Percentiles rank a stretch among this genome's conserved stretches.
phyloP scores from a whole-genome alignment of 1,140 invertebrate species.

The Drosophila pallidifrons region DNA sequence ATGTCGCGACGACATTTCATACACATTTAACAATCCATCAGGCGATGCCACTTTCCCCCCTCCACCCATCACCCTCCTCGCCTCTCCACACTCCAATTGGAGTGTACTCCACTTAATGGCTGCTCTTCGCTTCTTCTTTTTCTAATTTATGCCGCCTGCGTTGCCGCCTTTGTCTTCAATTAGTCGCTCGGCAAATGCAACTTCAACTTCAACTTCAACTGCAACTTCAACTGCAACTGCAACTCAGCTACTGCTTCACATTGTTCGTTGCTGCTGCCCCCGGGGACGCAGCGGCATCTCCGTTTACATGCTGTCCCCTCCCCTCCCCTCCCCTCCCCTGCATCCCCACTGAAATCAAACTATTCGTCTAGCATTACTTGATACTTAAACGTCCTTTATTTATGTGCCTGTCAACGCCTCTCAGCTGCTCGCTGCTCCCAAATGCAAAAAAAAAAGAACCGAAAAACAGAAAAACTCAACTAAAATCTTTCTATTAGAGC shows the following conservation, averaged over 20 bases:
- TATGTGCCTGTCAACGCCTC: slow-evolving; percentile 63
- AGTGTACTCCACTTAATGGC: slow-evolving; percentile 52
- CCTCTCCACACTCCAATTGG: not conserved
- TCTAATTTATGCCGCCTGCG: slow-evolving; percentile 57
- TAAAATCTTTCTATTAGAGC: slow-evolving; percentile 11
- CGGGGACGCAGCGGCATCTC: slow-evolving; percentile 35
- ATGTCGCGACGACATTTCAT: slow-evolving; percentile 57
- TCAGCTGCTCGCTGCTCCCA: slow-evolving; percentile 50
- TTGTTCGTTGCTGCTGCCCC: slow-evolving; percentile 21
- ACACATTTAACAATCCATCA: slow-evolving; percentile 67
- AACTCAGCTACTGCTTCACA: not conserved
- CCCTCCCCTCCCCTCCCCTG: too few relatives aligned
- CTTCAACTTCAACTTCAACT: too few relatives aligned
- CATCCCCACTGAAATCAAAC: slow-evolving; percentile 38
- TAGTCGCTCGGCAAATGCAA: slow-evolving; percentile 46
- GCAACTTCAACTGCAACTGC: slow-evolving; percentile 7
- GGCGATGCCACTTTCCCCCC: not conserved
- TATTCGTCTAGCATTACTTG: slow-evolving; percentile 64
- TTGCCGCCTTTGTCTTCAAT: slow-evolving; percentile 56
- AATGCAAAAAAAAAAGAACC: slow-evolving; percentile 36
- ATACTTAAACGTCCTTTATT: slow-evolving; percentile 61
- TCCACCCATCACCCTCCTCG: not conserved
- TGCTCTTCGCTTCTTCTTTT: slow-evolving; percentile 27
- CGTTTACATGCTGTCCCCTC: slow-evolving; percentile 35
- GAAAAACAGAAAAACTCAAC: not conserved